Base-by-base conservation (phyloP, 2,113 vertebrate genomes). In the Perca fluviatilis region DNA sequence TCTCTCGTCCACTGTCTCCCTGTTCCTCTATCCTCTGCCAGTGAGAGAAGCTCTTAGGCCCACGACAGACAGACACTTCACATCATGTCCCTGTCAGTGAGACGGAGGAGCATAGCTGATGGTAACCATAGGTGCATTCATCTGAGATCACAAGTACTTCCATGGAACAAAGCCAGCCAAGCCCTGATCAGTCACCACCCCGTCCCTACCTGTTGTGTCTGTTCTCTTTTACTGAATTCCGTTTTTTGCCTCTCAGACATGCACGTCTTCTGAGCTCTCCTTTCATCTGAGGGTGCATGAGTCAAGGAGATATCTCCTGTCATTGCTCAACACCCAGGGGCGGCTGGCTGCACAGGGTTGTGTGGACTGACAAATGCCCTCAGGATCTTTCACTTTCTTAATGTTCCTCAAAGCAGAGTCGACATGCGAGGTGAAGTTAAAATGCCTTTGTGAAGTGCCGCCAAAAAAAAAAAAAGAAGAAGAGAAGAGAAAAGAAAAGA, bases 291-390 rank as follows among this genome's bases (percentile, higher is more conserved):
- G 89, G 69, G 67, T 75, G 83, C 73, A 83, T 78, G 83, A 93
- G 89, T 93, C 89, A 91, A 93, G 91, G 82, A 92, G 87, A 90
- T 92, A 89, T 89, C 83, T 92, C 87, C 90, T 89, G 88, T 91
- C 92, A 83, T 90, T 92, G 81, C 82, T 93, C 89, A 88, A 90
- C 86, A 87, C 84, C 84, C 80, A 60, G 65, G 75, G 82, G 88
- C 87, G 65, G 74, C 88, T 75, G 82, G 73, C 83, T 85, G 69
- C 84, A 82, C n/a, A 23, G 70, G 63, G 77, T 80, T 66, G 77
- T 83, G 88, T 47, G 80, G 87, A 91, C 91, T 89, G 89, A 92
- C 90, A 88, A 89, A 92, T 79, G 85, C 89, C 91, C 89, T 60
- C 56, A 86, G 93, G 90, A 88, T 87, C 91, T 92, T 77, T 79